Evolutionary conservation across 2,113 vertebrate species (phyloP).

Genomic region (Danionella cerebrum): DNA sequence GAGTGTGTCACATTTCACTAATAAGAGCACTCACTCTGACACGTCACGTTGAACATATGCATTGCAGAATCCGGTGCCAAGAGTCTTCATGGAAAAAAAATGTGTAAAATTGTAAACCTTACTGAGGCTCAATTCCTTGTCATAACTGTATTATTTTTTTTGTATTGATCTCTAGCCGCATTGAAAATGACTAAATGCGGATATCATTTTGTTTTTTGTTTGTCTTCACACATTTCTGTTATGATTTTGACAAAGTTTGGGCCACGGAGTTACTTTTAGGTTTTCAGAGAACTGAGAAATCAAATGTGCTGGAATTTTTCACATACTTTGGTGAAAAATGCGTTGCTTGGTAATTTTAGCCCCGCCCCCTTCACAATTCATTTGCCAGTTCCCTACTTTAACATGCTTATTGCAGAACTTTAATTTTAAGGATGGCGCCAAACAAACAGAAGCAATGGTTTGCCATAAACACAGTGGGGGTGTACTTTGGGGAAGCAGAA

Average conservation of each 20-base stretch:
- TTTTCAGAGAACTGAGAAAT: too few species aligned
- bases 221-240: background rate
- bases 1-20: conserved; percentile 43
- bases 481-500: too few species aligned
- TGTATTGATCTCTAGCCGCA: background rate
- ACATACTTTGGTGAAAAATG: too few species aligned
- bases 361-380: too few species aligned
- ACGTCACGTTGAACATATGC: conserved; percentile 16
- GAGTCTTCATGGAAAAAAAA: background rate
- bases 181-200: background rate
- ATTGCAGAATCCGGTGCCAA: conserved; percentile 6
- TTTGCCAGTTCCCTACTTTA: too few species aligned
- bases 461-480: too few species aligned
- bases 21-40: conserved; percentile 39
- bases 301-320: too few species aligned
- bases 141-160: background rate
- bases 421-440: too few species aligned
- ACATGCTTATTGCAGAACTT: too few species aligned
- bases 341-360: too few species aligned
- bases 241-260: background rate
- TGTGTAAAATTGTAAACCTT: conserved; percentile 6
- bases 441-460: too few species aligned
- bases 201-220: background rate
- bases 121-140: background rate
- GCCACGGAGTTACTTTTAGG: too few species aligned